Base-by-base conservation (phyloP, 2,888 invertebrate species). In the Stenolophus ochropezus region DNA sequence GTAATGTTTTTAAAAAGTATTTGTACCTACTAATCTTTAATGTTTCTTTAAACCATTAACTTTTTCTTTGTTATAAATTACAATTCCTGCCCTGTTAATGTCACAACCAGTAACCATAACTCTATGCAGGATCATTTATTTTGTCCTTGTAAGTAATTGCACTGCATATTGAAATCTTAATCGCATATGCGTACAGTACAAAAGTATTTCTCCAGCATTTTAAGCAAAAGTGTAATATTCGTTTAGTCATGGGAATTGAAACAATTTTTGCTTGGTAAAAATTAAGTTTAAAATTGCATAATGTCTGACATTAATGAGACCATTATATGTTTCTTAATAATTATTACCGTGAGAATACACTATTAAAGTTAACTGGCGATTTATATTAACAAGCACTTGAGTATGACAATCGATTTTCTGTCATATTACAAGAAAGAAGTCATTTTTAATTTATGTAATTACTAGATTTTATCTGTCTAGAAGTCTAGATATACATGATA, bases 231-330 rank as follows among this genome's bases (percentile, higher is more conserved):
- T 2, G 61, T 23, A 56, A 56, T 20, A 18, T 1, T 18, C 56
- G 23, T 61, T 61, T 61, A 25, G 61, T 25, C 61, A 61, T 61
- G 61, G 61, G 61, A 61, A 61, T 61, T n/a, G 61, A 25, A 25
- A n/a, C 23, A 61, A 61, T 27, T 56, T 25, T 61, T 23, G n/a
- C 6, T 6, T 56, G 21, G 14, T 51, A 11, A 23, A 56, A 21
- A 21, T 56, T 21, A 6, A 23, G n/a, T n/a, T 61, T 25, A 4
- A 61, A 23, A 61, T 61, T 61, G 61, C 61, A 61, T 61, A 61
- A 61, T 61, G 23, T 61, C 61, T 25, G 25, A 61, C 61, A 61
- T 61, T 61, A 61, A 61, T 61, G 61, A 61, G 25, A 14, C 61
- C 21, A 61, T 61, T 61, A 25, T 61, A 61, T 61, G 23, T 61